Percentiles rank a stretch among this genome's conserved stretches.
Conservation (phyloP, 2,888 invertebrate genomes). For the Palloptera scutellata region DNA sequence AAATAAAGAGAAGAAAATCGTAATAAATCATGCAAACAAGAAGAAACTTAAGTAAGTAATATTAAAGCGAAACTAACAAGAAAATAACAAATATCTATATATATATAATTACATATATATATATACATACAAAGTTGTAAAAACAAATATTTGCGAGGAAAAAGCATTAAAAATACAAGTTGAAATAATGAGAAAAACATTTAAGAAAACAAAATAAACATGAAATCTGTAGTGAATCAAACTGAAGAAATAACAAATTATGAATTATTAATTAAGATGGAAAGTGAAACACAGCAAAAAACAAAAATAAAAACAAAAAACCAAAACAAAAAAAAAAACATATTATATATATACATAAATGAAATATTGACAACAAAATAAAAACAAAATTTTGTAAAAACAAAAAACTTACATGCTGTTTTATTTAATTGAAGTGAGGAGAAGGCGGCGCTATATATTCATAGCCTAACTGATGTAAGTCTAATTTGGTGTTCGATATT, state of each 20-base stretch:
- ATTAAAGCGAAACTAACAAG: constrained; percentile 4
- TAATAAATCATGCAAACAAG: neutral
- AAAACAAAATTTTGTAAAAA: constrained; percentile 45
- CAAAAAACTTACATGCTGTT: constrained; percentile 31
- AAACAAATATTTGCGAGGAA: neutral
- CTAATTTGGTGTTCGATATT: too few relatives aligned
- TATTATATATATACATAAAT: constrained; percentile 38
- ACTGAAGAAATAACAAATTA: neutral
- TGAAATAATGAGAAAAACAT: neutral
- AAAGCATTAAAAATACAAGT: neutral
- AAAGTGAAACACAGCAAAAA: neutral
- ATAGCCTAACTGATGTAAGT: too few relatives aligned
- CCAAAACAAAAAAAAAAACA: neutral
- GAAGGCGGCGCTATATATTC: neutral
- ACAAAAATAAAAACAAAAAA: neutral
- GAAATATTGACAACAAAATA: constrained; percentile 42
- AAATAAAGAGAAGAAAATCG: neutral
- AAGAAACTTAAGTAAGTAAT: neutral
- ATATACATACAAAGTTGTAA: constrained; percentile 17
- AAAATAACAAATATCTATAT: constrained; percentile 6
- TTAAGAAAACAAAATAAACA: constrained; percentile 2
- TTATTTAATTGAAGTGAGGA: constrained; percentile 15
- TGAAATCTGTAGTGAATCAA: neutral
- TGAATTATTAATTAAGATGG: neutral
- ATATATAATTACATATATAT: constrained; percentile 8